Conservation (phyloP, 2,888 invertebrate genomes). For the Agrotis ipsilon region DNA sequence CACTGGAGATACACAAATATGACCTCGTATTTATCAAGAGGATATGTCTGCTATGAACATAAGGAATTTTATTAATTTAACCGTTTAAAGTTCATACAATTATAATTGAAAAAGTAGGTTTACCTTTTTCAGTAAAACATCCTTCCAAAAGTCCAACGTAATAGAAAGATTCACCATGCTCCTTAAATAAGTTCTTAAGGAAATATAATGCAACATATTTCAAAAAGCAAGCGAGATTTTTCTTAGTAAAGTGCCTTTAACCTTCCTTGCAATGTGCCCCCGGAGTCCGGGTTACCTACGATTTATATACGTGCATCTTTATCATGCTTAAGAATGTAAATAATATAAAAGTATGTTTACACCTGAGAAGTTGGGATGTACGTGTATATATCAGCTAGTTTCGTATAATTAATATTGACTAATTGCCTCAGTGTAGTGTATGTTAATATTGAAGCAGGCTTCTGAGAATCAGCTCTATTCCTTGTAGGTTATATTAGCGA, state of each 20-base stretch:
- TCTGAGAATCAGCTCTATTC: not conserved
- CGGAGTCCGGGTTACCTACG: slow-evolving; percentile 9
- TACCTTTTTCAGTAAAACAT: not conserved
- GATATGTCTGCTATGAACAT: not conserved
- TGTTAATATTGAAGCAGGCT: not conserved
- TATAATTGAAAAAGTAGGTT: no score
- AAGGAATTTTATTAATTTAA: no score
- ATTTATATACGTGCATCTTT: slow-evolving; percentile 33
- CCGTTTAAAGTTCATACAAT: no score
- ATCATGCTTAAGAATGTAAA: not conserved
- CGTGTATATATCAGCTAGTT: not conserved
- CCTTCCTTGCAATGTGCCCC: slow-evolving; percentile 24
- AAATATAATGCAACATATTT: slow-evolving; percentile 1
- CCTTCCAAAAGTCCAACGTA: not conserved
- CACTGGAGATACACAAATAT: no score
- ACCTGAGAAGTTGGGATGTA: not conserved
- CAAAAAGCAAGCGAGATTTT: slow-evolving; percentile 25
- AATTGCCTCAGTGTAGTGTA: not conserved
- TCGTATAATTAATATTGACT: not conserved
- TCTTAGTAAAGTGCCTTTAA: slow-evolving; percentile 20
- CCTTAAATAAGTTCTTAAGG: not conserved
- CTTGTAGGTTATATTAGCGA: not conserved
- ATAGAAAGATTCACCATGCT: not conserved
- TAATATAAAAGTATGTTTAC: not conserved
- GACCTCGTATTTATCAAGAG: not conserved